These are phyloP conservation scores for Triplophysa tibetana DNA, from an alignment of 2,113 vertebrate species.

Conservation along the genomic window DNA sequence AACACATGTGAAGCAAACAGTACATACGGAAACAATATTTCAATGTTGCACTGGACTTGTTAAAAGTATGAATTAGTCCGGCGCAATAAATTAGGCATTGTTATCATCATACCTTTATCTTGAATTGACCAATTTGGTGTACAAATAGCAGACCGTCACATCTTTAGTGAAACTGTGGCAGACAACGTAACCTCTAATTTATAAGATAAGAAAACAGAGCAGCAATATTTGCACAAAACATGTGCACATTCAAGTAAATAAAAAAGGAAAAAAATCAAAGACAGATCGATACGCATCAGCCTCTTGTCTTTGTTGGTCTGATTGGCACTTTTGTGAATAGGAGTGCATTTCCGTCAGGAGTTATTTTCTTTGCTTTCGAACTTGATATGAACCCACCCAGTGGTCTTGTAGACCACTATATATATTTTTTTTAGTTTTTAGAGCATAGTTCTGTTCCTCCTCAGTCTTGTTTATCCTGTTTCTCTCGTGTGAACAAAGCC, in stretches of 20 bases:
- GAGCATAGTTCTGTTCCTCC: conserved; percentile 13
- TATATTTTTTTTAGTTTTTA: conserved; percentile 27
- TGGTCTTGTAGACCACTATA: conserved; percentile 57
- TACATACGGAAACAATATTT: conserved; percentile 38
- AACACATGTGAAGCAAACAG: conserved; percentile 23
- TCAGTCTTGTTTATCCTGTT: not conserved
- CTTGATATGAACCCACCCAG: conserved; percentile 49
- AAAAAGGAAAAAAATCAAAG: conserved; percentile 66
- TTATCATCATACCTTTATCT: conserved; percentile 49
- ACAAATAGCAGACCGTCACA: conserved; percentile 69
- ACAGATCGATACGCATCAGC: conserved; percentile 71
- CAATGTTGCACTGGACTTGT: conserved; percentile 32
- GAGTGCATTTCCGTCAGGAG: conserved; percentile 71
- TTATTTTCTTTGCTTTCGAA: conserved; percentile 59
- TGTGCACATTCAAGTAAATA: conserved; percentile 81
- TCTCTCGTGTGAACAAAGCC: not conserved
- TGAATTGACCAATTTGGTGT: conserved; percentile 66
- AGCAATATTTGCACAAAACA: conserved; percentile 78
- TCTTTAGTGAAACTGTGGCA: conserved; percentile 67
- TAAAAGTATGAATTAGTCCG: conserved; percentile 55
- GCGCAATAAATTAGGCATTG: conserved; percentile 52
- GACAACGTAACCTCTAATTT: conserved; percentile 66
- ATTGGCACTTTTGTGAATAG: conserved; percentile 84
- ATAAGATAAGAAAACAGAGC: conserved; percentile 77
- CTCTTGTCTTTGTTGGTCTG: conserved; percentile 79